phyloP scores from a whole-genome alignment of 2,113 vertebrate species.

The Aphelocoma coerulescens region DNA sequence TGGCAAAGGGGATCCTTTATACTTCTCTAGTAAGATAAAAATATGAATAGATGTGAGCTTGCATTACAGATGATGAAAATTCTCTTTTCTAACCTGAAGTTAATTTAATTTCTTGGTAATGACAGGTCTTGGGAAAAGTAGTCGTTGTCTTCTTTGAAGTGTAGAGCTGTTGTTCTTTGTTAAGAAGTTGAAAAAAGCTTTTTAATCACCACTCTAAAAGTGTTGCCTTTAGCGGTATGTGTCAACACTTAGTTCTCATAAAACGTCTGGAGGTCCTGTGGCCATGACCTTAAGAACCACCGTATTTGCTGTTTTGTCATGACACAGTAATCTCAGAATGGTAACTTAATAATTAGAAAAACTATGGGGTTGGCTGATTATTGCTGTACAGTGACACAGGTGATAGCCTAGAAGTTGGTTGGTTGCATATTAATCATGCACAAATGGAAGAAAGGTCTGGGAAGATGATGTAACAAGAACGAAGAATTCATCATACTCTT shows the following conservation, averaged over 20 bases:
- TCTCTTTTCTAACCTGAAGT: neutral
- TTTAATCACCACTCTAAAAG: neutral
- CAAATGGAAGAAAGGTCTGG: neutral
- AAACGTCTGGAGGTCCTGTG: neutral
- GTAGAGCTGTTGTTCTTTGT: neutral
- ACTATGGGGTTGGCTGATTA: neutral
- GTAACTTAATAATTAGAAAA: neutral
- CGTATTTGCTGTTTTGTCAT: rapidly evolving
- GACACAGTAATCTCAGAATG: neutral
- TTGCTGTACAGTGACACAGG: neutral
- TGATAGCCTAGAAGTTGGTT: neutral
- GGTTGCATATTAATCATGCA: neutral
- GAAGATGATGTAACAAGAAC: neutral
- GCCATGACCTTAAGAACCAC: neutral
- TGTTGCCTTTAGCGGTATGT: neutral
- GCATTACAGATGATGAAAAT: rapidly evolving
- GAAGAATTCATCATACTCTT: neutral
- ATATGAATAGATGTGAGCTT: rapidly evolving
- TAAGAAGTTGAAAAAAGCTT: neutral
- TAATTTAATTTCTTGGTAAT: neutral
- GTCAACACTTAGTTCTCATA: neutral
- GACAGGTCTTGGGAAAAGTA: neutral
- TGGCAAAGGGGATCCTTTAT: neutral
- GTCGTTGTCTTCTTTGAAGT: neutral
- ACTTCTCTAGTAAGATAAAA: neutral